phyloP scores from a whole-genome alignment of 2,888 invertebrate genomes.

The Furcula furcula region DNA sequence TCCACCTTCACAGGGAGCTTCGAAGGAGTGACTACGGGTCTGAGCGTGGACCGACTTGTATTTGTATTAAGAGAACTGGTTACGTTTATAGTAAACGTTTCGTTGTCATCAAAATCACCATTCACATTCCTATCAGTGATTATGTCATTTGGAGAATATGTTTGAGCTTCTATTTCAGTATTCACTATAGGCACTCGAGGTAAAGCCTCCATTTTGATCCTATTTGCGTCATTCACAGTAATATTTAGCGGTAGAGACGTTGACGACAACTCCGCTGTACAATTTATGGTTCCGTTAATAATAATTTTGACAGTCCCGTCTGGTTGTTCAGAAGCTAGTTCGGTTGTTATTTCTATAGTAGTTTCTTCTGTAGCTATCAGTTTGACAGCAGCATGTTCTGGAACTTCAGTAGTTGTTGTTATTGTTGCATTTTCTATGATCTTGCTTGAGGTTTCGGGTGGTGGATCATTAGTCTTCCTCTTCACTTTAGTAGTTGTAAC shows the following conservation, averaged over 20 bases:
- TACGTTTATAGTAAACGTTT: conserved; percentile 80
- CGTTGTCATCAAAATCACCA: conserved; percentile 70
- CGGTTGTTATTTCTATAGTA: conserved; percentile 18
- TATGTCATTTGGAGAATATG: conserved; percentile 61
- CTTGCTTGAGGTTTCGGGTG: conserved; percentile 18
- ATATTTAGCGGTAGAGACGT: conserved; percentile 57
- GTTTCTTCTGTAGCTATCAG: conserved; percentile 19
- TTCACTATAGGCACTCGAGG: conserved; percentile 54
- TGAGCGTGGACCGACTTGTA: conserved; percentile 44
- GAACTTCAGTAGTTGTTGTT: conserved; percentile 19
- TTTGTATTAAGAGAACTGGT: conserved; percentile 77
- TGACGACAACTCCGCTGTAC: conserved; percentile 70
- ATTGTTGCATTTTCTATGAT: conserved; percentile 21
- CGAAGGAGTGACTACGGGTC: conserved; percentile 36
- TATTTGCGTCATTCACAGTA: conserved; percentile 45
- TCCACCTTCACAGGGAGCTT: conserved; percentile 53
- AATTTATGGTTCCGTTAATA: conserved; percentile 72
- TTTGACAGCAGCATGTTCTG: conserved; percentile 26
- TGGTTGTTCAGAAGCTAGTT: conserved; percentile 51
- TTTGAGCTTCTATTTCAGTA: conserved; percentile 49
- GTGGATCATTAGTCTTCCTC: conserved; percentile 55
- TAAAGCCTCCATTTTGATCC: conserved; percentile 41
- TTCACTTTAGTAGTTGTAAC: conserved; percentile 58
- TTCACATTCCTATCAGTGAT: conserved; percentile 60
- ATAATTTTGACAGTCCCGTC: conserved; percentile 61